Evolutionary conservation across 2,888 invertebrate species (phyloP), one percentile per base, ranked within the genome.

Genomic region (Phortica okadai): DNA sequence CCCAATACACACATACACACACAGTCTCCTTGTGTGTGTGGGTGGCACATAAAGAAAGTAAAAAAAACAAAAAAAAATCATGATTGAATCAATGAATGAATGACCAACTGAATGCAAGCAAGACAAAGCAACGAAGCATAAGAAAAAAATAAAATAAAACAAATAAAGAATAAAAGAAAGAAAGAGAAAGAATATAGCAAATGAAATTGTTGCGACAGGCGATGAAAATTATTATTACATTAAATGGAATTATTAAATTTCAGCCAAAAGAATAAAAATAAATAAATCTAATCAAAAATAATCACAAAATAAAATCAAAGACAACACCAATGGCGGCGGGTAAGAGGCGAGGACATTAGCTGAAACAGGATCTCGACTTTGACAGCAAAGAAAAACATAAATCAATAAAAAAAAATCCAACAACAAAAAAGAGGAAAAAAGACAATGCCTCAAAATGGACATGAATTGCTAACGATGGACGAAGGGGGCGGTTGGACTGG

Each of bases 161-260:
- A 21, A 45, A 69, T 10, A 5, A 33, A 56, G 72, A 25, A 42
- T 14, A 4, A 41, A n/a, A 56, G 14, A 56, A 33, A 6, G 16
- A 42, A 6, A 21, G 7, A 16, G 14, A 72, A 44, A 14, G 66
- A 72, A 72, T 58, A 59, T 66, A 72, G 75, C 75, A 25, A 45
- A 11, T 14, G 62, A 6, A 67, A 44, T 58, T 76, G 73, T 59
- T 59, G 41, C 77, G 82, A 85, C 87, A 86, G 85, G 85, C 85
- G 87, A 86, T 86, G 84, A 86, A 62, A 85, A 86, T 86, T 86
- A 86, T 87, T 86, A 86, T 86, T 86, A 84, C 85, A 86, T 87
- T 86, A 86, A 86, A 87, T 86, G 87, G 85, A 87, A 86, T 86
- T 86, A 86, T 86, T 86, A 87, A 86, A 86, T 87, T 86, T 86